These are phyloP conservation scores for Ariopsis seemanni DNA, from an alignment of 2,113 vertebrate species.

Conservation along the genomic window DNA sequence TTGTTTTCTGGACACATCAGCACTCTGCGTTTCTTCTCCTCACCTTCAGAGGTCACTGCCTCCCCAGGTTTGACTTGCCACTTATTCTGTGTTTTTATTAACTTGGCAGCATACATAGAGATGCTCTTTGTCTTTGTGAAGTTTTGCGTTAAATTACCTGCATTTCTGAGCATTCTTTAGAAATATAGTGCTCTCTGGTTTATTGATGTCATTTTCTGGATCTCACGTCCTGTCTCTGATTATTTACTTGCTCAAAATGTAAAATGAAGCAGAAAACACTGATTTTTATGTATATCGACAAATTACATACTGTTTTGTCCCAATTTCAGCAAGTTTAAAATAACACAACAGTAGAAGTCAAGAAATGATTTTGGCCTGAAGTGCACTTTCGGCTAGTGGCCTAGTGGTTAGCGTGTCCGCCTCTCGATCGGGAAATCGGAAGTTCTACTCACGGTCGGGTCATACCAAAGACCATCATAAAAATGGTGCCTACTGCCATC, in stretches of 20 bases:
- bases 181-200: background rate
- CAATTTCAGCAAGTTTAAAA: background rate
- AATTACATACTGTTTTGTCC: background rate
- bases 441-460: too few relatives aligned
- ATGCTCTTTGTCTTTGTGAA: background rate
- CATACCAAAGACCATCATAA: too few relatives aligned
- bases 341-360: background rate
- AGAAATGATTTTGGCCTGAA: constrained; percentile 3
- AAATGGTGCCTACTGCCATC: too few relatives aligned
- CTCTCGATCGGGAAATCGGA: too few relatives aligned
- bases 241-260: background rate
- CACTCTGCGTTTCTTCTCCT: background rate
- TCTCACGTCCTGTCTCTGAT: background rate
- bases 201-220: background rate
- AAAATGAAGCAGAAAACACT: background rate
- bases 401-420: too few relatives aligned
- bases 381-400: background rate
- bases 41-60: background rate
- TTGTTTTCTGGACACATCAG: background rate
- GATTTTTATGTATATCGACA: background rate
- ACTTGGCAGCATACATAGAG: background rate
- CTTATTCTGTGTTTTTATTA: background rate
- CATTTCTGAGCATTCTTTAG: background rate
- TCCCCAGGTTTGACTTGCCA: background rate
- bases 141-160: background rate